A percentile compares a stretch with the other conserved stretches of the same genome.
These are phyloP conservation scores for Leucophenga maculata DNA, from an alignment of 2,888 invertebrate species.

Conservation along the genomic window DNA sequence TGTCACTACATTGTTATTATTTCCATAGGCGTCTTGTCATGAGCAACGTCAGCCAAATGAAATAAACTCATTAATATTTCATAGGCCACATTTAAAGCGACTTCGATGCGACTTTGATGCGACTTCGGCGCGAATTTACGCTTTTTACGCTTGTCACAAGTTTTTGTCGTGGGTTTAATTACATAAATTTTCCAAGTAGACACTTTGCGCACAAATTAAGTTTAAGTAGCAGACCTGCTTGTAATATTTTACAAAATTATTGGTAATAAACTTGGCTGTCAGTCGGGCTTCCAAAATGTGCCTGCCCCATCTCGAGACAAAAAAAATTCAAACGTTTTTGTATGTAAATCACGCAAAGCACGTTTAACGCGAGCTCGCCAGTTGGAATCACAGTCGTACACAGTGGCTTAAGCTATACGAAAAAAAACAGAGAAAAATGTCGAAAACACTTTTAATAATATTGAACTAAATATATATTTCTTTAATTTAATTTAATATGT, in stretches of 20 bases:
- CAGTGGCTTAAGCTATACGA: neutral
- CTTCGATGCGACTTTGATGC: constrained; percentile 28
- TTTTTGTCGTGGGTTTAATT: constrained; percentile 40
- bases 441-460: too few species aligned
- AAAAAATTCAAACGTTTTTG: neutral
- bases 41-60: neutral
- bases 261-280: neutral
- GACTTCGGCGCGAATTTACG: constrained; percentile 21
- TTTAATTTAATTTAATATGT: too few species aligned
- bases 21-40: too few species aligned
- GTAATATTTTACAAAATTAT: constrained; percentile 8
- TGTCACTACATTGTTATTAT: neutral
- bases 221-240: constrained; percentile 8
- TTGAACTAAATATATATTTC: too few species aligned
- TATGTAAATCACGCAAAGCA: constrained; percentile 13
- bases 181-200: constrained; percentile 57
- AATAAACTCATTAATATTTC: constrained; percentile 11
- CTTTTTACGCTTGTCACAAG: constrained; percentile 8
- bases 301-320: too few species aligned
- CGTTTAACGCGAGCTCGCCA: neutral
- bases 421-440: too few species aligned
- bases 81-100: constrained; percentile 6
- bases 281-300: too few species aligned
- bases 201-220: constrained; percentile 42
- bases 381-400: neutral